Evolutionary conservation across 2,888 invertebrate species (phyloP).

Genomic region (Acrobasis repandana): DNA sequence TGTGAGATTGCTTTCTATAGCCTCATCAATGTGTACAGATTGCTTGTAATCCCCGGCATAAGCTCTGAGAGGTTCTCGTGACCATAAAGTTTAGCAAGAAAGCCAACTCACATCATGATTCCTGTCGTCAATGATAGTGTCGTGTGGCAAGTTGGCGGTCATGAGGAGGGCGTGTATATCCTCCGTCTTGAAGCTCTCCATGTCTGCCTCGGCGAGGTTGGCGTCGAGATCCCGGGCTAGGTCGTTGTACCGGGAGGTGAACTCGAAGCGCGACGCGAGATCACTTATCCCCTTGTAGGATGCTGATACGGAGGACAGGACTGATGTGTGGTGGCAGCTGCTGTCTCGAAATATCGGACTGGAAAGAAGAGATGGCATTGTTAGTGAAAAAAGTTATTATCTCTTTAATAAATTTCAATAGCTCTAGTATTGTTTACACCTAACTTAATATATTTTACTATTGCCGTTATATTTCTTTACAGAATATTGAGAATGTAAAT

Average conservation of each 20-base stretch:
- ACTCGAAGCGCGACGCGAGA: slow-evolving; percentile 77
- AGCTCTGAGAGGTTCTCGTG: no score
- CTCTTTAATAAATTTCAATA: no score
- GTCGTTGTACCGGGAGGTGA: slow-evolving; percentile 90
- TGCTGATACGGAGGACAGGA: slow-evolving; percentile 90
- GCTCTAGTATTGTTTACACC: no score
- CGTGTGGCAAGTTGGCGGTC: slow-evolving; percentile 88
- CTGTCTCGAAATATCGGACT: slow-evolving; percentile 90
- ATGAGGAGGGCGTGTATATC: slow-evolving; percentile 93
- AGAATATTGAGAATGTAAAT: no score
- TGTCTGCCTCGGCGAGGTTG: slow-evolving; percentile 96
- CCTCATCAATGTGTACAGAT: no score
- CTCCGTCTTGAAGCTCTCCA: slow-evolving; percentile 96
- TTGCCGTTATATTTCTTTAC: no score
- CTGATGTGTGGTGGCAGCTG: slow-evolving; percentile 90
- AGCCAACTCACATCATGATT: slow-evolving; percentile 74
- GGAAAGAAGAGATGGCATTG: slow-evolving; percentile 42
- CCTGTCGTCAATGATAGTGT: slow-evolving; percentile 77
- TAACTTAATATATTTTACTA: no score
- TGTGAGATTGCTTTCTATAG: no score
- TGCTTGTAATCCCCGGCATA: no score
- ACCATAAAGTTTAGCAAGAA: no score
- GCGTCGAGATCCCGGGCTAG: slow-evolving; percentile 94
- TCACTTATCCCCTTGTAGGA: slow-evolving; percentile 89
- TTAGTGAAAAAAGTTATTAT: no score